Evolutionary conservation across 1,140 invertebrate genomes (phyloP).

Genomic region (Drosophila santomea): DNA sequence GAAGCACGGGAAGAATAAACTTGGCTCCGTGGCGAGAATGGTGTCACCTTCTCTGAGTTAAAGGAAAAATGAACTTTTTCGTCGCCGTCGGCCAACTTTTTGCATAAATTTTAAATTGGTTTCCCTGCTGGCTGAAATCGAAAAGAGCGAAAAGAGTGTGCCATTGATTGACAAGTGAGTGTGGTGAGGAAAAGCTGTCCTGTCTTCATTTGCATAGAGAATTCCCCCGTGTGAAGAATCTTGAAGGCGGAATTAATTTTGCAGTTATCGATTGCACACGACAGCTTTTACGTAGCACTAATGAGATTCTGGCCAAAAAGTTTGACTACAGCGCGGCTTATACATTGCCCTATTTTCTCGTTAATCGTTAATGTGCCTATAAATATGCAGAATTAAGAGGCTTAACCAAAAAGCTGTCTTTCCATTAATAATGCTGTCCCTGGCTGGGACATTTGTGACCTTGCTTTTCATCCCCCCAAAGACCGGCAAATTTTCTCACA

Average conservation of each 20-base stretch:
- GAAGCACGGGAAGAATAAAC: slow-evolving; percentile 52
- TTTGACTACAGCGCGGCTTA: background rate
- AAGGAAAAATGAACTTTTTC: slow-evolving; percentile 16
- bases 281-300: slow-evolving; percentile 2
- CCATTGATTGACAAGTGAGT: slow-evolving; percentile 58
- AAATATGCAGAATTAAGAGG: slow-evolving; percentile 52
- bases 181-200: slow-evolving; percentile 10
- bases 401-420: slow-evolving; percentile 27
- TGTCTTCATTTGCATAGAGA: slow-evolving; percentile 17
- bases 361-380: slow-evolving; percentile 48
- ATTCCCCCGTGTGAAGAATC: background rate
- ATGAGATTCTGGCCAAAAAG: background rate
- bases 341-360: slow-evolving; percentile 5
- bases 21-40: slow-evolving; percentile 30
- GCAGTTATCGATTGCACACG: slow-evolving; percentile 13
- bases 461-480: slow-evolving; percentile 44
- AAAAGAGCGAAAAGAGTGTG: slow-evolving; percentile 57
- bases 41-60: slow-evolving; percentile 47
- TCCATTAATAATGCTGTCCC: slow-evolving; percentile 70
- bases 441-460: slow-evolving; percentile 45
- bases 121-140: slow-evolving; percentile 34
- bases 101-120: slow-evolving; percentile 48
- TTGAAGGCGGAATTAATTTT: background rate
- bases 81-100: slow-evolving; percentile 16
- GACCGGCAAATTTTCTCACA: slow-evolving; percentile 13